Evolutionary conservation across 2,113 vertebrate species (phyloP), one percentile per base, ranked within the genome.

Genomic region (Crotalus tigris): DNA sequence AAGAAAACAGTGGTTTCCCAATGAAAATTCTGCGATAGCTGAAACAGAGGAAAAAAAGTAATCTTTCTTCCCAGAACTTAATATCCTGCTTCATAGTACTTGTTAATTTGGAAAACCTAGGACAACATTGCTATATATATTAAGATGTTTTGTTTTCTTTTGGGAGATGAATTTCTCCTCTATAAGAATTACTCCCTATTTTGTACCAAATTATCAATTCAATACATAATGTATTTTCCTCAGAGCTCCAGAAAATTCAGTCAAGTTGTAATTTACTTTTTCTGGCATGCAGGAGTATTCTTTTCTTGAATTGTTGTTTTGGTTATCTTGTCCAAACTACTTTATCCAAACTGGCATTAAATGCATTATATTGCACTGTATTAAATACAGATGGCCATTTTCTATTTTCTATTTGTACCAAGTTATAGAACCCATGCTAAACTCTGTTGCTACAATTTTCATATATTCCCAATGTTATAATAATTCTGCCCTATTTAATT

Each of bases 1-100:
- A 94, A 55, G 88, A 87, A n/a, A 49, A 95, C 92, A 86, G 90
- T 94, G 90, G 90, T 49, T 95, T 96, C 93, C 89, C 44, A 6
- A 29, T 49, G 26, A 29, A 59, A 93, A 93, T 58, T 81, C 24
- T 88, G 85, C 53, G 29, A 55, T 89, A 92, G 88, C 23, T 93
- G 39, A 92, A 92, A 95, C 7, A 91, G 55, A 93, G 0, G 0
- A 7, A 1, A 1, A 88, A 88, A 24, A 54, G 10, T 5, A 49
- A 46, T 53, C 9, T 4, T 12, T 29, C 44, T 15, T 46, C 9
- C 46, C 59, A 26, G 53, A 19, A 23, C n/a, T 39, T 51, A 87
- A 51, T 85, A 7, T 93, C 23, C 29, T 59, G 58, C 59, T 10
- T 88, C 5, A 23, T 21, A 90, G 46, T 12, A 49, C 15, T 19